Evolutionary conservation across 37 sponge, comb jelly and placozoan species (phyloP).

Genomic region (Aplysina aerophoba): DNA sequence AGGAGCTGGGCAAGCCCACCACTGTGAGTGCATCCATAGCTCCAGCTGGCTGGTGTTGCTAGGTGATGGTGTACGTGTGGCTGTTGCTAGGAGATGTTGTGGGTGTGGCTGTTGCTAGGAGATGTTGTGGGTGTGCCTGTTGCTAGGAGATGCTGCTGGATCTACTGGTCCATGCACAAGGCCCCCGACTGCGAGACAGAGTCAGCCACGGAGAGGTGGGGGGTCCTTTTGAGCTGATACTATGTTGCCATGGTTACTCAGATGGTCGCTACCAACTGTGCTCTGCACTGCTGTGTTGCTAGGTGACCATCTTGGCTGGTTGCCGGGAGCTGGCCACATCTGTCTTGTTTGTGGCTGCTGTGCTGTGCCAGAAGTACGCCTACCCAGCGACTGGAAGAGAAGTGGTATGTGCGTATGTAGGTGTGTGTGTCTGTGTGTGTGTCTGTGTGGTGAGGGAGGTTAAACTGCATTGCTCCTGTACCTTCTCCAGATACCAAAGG

Average conservation of each 20-base stretch:
- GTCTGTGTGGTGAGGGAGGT: no score
- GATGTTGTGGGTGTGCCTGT: slow-evolving; percentile 62
- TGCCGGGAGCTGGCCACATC: not conserved
- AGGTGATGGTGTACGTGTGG: slow-evolving; percentile 74
- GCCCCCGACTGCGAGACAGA: slow-evolving; percentile 83
- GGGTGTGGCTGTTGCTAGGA: slow-evolving; percentile 55
- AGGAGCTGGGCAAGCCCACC: no score
- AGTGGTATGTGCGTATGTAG: no score
- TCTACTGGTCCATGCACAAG: slow-evolving; percentile 79
- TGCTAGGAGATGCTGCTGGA: slow-evolving; percentile 83
- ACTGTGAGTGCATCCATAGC: no score
- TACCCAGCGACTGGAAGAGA: not conserved
- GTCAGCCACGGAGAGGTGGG: slow-evolving; percentile 91
- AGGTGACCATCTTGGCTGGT: not conserved
- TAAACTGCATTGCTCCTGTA: no score
- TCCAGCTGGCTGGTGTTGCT: no score
- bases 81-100: slow-evolving; percentile 67
- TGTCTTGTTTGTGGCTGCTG: not conserved
- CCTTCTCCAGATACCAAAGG: not conserved
- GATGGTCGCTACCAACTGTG: not conserved
- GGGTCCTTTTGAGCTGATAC: not conserved
- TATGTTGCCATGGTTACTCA: not conserved
- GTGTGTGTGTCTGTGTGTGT: no score
- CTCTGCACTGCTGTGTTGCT: not conserved
- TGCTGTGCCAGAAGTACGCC: not conserved